Evolutionary conservation across 2,797 vertebrate genomes (phyloP), one percentile per base, ranked within the genome.

Genomic region (Arctocebus calabarensis): DNA sequence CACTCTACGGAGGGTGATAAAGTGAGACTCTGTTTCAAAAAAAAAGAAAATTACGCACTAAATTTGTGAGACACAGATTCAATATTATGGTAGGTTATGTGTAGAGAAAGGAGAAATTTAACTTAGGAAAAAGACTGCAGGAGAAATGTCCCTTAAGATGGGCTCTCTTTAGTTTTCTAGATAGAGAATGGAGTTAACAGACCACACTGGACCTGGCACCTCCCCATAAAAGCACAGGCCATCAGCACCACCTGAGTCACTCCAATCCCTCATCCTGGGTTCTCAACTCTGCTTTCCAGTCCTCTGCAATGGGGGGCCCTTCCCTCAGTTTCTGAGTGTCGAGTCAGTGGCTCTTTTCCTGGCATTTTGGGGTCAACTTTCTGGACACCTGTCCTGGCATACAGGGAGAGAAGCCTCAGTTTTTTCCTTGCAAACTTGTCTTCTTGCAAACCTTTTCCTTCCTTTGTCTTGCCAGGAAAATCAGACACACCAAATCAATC

Each of bases 221-320:
- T 22, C 48, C 43, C 48, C 0, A 0, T 2, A 12, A 19, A 70
- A 19, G 27, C 13, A 29, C 37, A n/a, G 73, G 52, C 52, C 40
- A 6, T 0, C 22, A 10, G 4, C 1, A 13, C 1, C 0, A 23
- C 14, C 88, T 0, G 16, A 14, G 34, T 62, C 59, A 13, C 62
- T 37, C 32, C 20, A 5, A 19, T 25, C 19, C 37, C 62, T 27
- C 37, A 0, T n/a, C 74, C 75, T 5, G 0, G 77, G 55, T 19
- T 20, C 90, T 34, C 17, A 48, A 23, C 37, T 1, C 17, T 19
- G 29, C 17, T 40, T 4, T 25, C 32, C 75, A 29, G 52, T 29
- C 6, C 40, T 40, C 77, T 13, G 79, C 48, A 7, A 0, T 19
- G 61, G 70, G 70, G 40, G n/a, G 22, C 40, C 27, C 40, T n/a